phyloP scores from a whole-genome alignment of 1,140 invertebrate species.

The Melanaphis sacchari region DNA sequence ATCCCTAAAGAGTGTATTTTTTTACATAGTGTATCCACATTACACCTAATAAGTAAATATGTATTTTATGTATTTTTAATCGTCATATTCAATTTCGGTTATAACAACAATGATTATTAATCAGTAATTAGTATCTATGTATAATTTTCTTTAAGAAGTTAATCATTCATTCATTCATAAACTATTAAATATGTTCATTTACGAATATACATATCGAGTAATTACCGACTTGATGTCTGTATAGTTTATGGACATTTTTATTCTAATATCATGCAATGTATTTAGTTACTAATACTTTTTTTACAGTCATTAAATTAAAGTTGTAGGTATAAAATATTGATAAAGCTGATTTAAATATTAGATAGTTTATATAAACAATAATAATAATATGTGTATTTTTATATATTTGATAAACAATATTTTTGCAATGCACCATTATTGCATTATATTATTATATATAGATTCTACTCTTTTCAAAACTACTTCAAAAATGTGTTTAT shows the following conservation, averaged over 20 bases:
- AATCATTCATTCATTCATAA: neutral
- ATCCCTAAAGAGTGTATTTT: neutral
- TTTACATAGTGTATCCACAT: neutral
- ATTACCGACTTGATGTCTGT: neutral
- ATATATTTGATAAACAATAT: neutral
- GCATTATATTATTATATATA: neutral
- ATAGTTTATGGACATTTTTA: neutral
- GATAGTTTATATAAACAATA: neutral
- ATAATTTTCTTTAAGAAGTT: neutral
- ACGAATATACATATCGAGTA: neutral
- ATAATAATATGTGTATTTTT: neutral
- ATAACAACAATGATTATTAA: neutral
- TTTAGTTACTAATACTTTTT: neutral
- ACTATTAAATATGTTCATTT: neutral
- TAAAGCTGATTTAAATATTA: neutral
- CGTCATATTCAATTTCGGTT: neutral
- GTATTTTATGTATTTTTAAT: neutral
- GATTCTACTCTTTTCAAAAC: too few species aligned
- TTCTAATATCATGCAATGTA: neutral
- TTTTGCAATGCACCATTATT: neutral
- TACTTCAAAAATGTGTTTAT: neutral
- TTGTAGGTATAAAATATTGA: constrained; percentile 5
- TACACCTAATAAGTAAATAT: neutral
- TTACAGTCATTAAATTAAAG: neutral
- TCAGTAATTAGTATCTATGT: neutral